Conservation (phyloP, 2,888 invertebrate species). For the Apodemia hepburni region DNA sequence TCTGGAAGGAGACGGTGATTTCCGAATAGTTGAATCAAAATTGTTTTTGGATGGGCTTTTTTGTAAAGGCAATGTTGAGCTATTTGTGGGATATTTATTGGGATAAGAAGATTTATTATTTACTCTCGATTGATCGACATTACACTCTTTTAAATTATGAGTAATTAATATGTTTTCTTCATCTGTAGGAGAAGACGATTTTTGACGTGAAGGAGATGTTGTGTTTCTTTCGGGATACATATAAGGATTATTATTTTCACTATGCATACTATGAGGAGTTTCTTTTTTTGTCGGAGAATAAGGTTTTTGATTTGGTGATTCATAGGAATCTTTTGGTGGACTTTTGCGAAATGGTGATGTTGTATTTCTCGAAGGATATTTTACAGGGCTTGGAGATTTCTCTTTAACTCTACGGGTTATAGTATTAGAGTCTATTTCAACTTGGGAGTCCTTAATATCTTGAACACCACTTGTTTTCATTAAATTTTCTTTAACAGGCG, state of each 20-base stretch:
- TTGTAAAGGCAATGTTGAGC: slow-evolving; percentile 35
- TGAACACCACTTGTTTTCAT: background rate
- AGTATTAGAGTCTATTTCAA: background rate
- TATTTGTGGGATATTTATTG: slow-evolving; percentile 29
- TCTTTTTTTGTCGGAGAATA: background rate
- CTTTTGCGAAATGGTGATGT: slow-evolving; percentile 15
- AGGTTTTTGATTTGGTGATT: background rate
- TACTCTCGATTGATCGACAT: background rate
- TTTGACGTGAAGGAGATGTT: slow-evolving; percentile 38
- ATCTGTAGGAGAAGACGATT: slow-evolving; percentile 11
- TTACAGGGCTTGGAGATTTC: slow-evolving; percentile 22
- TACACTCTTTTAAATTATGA: background rate
- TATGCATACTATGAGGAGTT: background rate
- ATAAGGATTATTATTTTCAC: slow-evolving; percentile 26
- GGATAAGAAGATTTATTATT: slow-evolving; percentile 28
- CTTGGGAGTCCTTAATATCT: background rate
- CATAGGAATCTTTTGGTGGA: slow-evolving; percentile 10
- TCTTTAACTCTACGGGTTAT: slow-evolving; percentile 5
- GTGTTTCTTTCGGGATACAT: slow-evolving; percentile 26
- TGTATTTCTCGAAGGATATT: slow-evolving; percentile 6
- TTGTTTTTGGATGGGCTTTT: slow-evolving; percentile 28
- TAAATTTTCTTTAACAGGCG: slow-evolving; percentile 34
- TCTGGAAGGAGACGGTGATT: slow-evolving; percentile 10
- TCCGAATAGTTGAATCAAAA: background rate
- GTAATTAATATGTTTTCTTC: slow-evolving; percentile 5